These are phyloP conservation scores for Xylophagus ater DNA, from an alignment of 2,888 invertebrate species.

Conservation along the genomic window DNA sequence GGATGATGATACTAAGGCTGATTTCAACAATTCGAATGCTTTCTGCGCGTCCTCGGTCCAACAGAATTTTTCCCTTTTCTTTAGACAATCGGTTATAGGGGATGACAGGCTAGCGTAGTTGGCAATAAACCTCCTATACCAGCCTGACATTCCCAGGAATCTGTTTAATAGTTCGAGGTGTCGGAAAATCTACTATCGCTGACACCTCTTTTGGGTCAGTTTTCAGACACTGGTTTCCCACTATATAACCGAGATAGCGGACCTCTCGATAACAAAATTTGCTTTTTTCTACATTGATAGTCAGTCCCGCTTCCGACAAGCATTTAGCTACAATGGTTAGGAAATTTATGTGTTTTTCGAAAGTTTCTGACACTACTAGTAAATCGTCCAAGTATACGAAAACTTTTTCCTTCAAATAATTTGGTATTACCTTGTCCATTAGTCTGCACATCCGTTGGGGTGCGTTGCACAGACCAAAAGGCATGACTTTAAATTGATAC, in stretches of 20 bases:
- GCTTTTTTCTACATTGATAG: neutral
- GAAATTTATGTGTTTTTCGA: too few relatives aligned
- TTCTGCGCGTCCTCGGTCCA: neutral
- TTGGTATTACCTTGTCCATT: too few relatives aligned
- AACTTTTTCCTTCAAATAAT: too few relatives aligned
- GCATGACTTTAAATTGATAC: too few relatives aligned
- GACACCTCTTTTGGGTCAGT: neutral
- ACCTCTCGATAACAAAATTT: neutral
- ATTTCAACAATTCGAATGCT: conserved; percentile 1
- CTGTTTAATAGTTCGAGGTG: too few relatives aligned
- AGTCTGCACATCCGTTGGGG: too few relatives aligned
- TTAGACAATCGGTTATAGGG: conserved; percentile 1
- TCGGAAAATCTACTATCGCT: neutral
- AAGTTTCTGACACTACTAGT: too few relatives aligned
- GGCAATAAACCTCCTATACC: neutral
- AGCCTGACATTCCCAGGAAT: too few relatives aligned
- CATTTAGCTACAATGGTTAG: too few relatives aligned
- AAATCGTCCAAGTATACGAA: too few relatives aligned
- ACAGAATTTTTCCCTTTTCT: neutral
- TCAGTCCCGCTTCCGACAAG: neutral
- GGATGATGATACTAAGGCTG: neutral
- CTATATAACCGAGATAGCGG: neutral
- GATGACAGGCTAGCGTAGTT: neutral
- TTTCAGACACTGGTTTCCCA: neutral
- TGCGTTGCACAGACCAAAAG: too few relatives aligned